These are phyloP conservation scores for Callocephalon fimbriatum DNA, from an alignment of 2,113 vertebrate species.

Conservation along the genomic window DNA sequence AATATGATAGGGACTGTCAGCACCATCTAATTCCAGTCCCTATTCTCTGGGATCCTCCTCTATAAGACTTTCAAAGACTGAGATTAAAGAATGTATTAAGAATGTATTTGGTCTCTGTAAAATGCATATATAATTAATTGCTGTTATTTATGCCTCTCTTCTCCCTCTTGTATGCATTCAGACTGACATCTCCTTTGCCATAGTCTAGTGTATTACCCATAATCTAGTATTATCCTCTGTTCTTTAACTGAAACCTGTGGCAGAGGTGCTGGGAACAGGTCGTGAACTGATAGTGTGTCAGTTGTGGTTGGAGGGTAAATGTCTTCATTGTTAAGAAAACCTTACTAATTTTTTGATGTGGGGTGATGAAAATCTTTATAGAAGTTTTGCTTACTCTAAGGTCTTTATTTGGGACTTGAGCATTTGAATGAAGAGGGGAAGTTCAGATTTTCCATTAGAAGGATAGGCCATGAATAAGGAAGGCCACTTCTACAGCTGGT, in stretches of 20 bases:
- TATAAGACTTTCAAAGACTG: neutral
- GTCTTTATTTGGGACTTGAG: neutral
- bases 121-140: neutral
- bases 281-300: neutral
- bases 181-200: neutral
- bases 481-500: neutral
- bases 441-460: neutral
- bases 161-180: neutral
- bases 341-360: neutral
- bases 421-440: neutral
- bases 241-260: neutral
- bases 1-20: neutral
- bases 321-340: neutral
- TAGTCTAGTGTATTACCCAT: neutral
- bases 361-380: neutral
- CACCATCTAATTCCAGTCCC: neutral
- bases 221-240: neutral
- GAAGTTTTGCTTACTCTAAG: neutral
- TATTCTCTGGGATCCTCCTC: neutral
- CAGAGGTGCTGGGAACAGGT: neutral
- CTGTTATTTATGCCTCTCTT: neutral
- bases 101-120: neutral
- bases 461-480: neutral
- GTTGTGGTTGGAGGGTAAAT: neutral
- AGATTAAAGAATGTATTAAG: neutral